A percentile compares a stretch with the other conserved stretches of the same genome.
phyloP scores from a whole-genome alignment of 2,797 vertebrate species.

The Discoglossus pictus region DNA sequence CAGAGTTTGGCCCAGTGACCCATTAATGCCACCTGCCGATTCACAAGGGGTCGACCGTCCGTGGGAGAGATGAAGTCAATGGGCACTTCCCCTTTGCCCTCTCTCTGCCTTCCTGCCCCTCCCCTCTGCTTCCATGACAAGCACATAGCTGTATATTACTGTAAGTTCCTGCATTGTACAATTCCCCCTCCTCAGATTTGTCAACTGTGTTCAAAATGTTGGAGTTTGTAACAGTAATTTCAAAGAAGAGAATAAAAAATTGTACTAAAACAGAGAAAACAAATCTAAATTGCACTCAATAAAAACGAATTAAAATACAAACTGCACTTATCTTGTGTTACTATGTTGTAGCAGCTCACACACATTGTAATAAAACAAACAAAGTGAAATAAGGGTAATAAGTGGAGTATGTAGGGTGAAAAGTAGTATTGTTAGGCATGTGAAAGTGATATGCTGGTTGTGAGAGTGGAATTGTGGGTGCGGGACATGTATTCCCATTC shows the following conservation, averaged over 20 bases:
- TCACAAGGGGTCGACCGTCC: not conserved
- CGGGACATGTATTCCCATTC: too few species aligned
- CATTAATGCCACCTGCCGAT: slow-evolving; percentile 1
- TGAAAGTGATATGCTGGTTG: too few species aligned
- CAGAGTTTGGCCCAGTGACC: slow-evolving; percentile 37
- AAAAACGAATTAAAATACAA: slow-evolving; percentile 64
- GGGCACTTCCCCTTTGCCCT: slow-evolving; percentile 31
- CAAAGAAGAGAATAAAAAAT: slow-evolving; percentile 56
- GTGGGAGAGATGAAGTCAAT: slow-evolving; percentile 3
- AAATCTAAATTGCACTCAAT: slow-evolving; percentile 74
- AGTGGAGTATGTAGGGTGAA: too few species aligned
- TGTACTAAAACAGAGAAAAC: slow-evolving; percentile 68
- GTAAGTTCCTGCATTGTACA: slow-evolving; percentile 61
- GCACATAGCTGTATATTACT: slow-evolving; percentile 59
- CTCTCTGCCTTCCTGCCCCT: slow-evolving; percentile 51
- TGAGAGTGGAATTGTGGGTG: too few species aligned
- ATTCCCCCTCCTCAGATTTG: slow-evolving; percentile 61
- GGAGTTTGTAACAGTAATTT: slow-evolving; percentile 75
- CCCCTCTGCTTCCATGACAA: slow-evolving; percentile 58
- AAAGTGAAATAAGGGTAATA: too few species aligned
- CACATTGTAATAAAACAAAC: too few species aligned
- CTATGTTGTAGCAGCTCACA: too few species aligned
- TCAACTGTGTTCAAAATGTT: slow-evolving; percentile 74
- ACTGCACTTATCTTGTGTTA: not conserved
- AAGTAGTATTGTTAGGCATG: too few species aligned